Percentiles rank a stretch among this genome's conserved stretches.
Conservation (phyloP, 1,140 invertebrate species). For the Lepidurus arcticus region DNA sequence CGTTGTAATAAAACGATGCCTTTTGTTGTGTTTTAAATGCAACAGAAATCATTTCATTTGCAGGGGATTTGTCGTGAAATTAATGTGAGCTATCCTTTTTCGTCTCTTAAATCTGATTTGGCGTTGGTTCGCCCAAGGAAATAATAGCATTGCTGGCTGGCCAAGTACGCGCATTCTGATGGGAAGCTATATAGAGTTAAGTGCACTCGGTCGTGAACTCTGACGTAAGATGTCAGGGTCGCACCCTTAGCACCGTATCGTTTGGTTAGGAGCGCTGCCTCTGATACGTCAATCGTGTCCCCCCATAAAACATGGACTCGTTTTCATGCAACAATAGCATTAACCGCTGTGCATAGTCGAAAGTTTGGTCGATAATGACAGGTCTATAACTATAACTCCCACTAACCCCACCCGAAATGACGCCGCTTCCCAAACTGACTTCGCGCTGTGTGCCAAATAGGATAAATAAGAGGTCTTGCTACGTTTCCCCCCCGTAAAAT, state of each 20-base stretch:
- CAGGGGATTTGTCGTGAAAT: too few species aligned
- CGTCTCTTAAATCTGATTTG: not conserved
- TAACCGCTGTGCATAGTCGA: not conserved
- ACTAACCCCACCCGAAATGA: not conserved
- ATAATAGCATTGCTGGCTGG: not conserved
- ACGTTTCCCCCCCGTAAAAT: too few species aligned
- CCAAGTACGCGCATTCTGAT: not conserved
- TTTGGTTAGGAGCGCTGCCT: not conserved
- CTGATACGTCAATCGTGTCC: not conserved
- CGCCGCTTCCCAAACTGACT: too few species aligned
- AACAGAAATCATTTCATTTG: too few species aligned
- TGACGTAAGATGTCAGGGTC: conserved; percentile 12
- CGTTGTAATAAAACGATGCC: too few species aligned
- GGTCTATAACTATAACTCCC: not conserved
- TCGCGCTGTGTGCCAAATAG: too few species aligned
- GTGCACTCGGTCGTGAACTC: not conserved
- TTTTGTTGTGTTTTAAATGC: too few species aligned
- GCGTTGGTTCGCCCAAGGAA: not conserved
- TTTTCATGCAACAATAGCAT: conserved; percentile 11
- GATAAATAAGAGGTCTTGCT: too few species aligned
- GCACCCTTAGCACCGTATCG: not conserved
- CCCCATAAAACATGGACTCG: not conserved
- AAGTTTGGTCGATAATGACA: not conserved
- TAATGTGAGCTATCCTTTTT: too few species aligned
- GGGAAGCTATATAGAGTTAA: not conserved